These are phyloP conservation scores for Lepilemur ruficaudatus DNA, from an alignment of 2,797 vertebrate genomes.

Conservation along the genomic window DNA sequence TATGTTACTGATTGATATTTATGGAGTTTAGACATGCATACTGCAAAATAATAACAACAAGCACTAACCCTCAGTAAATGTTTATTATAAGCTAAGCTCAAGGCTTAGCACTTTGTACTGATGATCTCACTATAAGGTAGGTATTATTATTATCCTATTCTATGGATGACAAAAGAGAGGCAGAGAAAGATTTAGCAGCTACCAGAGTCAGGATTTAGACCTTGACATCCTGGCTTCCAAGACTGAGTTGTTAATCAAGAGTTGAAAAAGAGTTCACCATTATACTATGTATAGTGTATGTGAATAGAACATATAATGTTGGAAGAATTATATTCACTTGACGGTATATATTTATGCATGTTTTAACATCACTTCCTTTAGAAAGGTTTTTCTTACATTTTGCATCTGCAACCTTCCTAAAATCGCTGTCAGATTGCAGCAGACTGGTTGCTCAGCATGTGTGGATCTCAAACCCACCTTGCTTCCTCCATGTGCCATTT, in stretches of 20 bases:
- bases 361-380: background rate
- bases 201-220: background rate
- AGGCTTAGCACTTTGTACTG: background rate
- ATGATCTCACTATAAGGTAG: background rate
- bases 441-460: rapidly evolving
- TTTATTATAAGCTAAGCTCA: background rate
- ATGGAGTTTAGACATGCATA: background rate
- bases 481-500: no score
- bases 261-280: background rate
- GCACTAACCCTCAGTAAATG: background rate
- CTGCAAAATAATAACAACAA: background rate
- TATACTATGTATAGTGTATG: background rate
- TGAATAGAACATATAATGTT: background rate
- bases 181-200: background rate
- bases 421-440: background rate
- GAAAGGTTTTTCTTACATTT: background rate
- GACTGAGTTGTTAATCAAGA: background rate
- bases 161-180: background rate
- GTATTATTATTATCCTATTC: background rate
- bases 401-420: background rate
- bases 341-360: background rate
- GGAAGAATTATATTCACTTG: background rate
- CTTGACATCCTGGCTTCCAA: background rate
- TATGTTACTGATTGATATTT: background rate
- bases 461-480: background rate